Evolutionary conservation across 2,888 invertebrate species (phyloP).

Genomic region (Pediacus dermestoides): DNA sequence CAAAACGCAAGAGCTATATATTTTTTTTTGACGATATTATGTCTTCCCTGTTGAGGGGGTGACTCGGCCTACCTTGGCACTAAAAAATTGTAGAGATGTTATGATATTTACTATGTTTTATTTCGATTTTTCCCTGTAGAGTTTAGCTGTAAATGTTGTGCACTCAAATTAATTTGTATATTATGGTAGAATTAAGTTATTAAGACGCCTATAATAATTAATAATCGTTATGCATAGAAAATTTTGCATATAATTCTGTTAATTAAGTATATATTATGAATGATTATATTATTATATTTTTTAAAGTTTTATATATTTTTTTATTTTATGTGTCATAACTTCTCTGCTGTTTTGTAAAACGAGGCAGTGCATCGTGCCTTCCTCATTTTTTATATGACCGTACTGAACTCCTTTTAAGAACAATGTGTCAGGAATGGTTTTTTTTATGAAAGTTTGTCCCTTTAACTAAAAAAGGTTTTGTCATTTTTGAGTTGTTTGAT

Average conservation of each 20-base stretch:
- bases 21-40: constrained; percentile 39
- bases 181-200: constrained; percentile 24
- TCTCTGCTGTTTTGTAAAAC: constrained; percentile 43
- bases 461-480: constrained; percentile 24
- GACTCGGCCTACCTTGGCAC: constrained; percentile 46
- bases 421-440: constrained; percentile 31
- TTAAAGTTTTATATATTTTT: constrained; percentile 33
- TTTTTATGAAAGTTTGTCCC: constrained; percentile 25
- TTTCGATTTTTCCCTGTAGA: too few species aligned
- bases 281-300: constrained; percentile 25
- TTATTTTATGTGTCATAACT: constrained; percentile 43
- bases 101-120: constrained; percentile 39
- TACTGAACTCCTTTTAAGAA: constrained; percentile 35
- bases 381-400: constrained; percentile 45
- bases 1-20: constrained; percentile 22
- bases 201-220: too few species aligned
- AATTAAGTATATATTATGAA: constrained; percentile 21
- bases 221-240: too few species aligned
- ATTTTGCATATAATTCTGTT: constrained; percentile 26
- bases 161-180: constrained; percentile 29
- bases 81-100: constrained; percentile 47
- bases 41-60: constrained; percentile 42
- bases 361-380: constrained; percentile 49
- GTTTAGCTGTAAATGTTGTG: constrained; percentile 28
- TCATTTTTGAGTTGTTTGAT: constrained; percentile 13